Conservation (phyloP, 1,140 invertebrate genomes). For the Melanaphis sacchari region DNA sequence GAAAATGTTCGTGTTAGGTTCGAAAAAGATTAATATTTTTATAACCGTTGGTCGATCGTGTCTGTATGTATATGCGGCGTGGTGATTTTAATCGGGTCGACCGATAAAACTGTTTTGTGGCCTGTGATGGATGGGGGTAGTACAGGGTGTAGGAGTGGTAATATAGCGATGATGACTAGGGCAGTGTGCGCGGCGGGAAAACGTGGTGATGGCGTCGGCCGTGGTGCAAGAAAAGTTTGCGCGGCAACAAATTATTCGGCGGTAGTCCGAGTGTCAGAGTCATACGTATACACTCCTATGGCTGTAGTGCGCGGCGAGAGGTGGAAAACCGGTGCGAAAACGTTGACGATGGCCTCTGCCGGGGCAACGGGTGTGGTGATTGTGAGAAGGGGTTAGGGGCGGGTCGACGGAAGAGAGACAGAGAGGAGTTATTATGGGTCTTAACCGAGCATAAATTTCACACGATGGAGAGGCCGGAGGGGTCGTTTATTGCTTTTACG, state of each 20-base stretch:
- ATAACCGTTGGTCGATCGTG: neutral
- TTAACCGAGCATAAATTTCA: constrained; percentile 32
- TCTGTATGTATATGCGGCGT: neutral
- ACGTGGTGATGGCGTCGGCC: neutral
- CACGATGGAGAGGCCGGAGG: neutral
- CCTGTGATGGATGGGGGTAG: neutral
- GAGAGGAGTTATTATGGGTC: constrained; percentile 20
- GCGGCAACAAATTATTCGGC: constrained; percentile 44
- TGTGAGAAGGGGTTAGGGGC: neutral
- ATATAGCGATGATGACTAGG: neutral
- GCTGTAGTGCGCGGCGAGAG: neutral
- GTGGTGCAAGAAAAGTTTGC: constrained; percentile 35
- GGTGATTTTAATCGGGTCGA: neutral
- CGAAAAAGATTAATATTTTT: neutral
- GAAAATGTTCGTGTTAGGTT: neutral
- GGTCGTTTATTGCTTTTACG: constrained; percentile 48
- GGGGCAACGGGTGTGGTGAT: neutral
- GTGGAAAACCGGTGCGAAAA: constrained; percentile 25
- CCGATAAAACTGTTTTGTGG: neutral
- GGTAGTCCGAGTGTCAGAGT: constrained; percentile 48
- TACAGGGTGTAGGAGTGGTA: neutral
- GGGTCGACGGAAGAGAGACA: neutral
- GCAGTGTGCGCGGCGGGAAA: neutral
- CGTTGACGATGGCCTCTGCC: constrained; percentile 28
- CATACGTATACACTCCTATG: constrained; percentile 9